phyloP scores from a whole-genome alignment of 2,113 vertebrate species.

The Cololabis saira region DNA sequence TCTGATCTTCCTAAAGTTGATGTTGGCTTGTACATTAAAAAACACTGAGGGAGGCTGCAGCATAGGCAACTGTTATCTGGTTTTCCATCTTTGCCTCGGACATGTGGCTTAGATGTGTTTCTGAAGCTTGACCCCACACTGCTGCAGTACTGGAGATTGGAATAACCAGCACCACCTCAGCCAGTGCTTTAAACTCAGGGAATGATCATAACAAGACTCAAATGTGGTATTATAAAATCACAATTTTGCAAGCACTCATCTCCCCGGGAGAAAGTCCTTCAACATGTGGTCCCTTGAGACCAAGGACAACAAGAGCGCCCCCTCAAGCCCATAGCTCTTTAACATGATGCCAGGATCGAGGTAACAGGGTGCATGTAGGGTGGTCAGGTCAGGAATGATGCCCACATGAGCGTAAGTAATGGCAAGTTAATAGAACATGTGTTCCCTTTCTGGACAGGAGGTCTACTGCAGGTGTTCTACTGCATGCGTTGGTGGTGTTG shows the following conservation, averaged over 20 bases:
- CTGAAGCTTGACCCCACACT: not conserved
- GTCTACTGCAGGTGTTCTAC: too few relatives aligned
- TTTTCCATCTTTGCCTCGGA: not conserved
- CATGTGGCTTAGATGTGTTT: not conserved
- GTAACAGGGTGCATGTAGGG: not conserved
- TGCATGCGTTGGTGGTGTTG: too few relatives aligned
- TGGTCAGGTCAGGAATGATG: not conserved
- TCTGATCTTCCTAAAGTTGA: too few relatives aligned
- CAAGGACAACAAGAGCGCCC: not conserved
- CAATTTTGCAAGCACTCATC: not conserved
- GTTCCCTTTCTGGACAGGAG: too few relatives aligned
- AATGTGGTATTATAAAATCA: not conserved
- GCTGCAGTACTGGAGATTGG: not conserved
- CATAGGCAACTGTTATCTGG: not conserved
- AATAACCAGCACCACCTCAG: not conserved
- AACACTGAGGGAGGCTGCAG: not conserved
- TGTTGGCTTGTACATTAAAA: not conserved
- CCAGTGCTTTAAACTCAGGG: not conserved
- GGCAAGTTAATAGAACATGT: too few relatives aligned
- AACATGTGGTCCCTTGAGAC: not conserved
- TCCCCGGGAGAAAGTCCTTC: not conserved
- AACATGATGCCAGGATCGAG: not conserved
- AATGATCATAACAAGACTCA: not conserved
- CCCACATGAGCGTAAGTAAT: not conserved
- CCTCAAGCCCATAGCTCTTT: not conserved